phyloP scores from a whole-genome alignment of 2,797 vertebrate genomes.

The Sebastes elongatus region DNA sequence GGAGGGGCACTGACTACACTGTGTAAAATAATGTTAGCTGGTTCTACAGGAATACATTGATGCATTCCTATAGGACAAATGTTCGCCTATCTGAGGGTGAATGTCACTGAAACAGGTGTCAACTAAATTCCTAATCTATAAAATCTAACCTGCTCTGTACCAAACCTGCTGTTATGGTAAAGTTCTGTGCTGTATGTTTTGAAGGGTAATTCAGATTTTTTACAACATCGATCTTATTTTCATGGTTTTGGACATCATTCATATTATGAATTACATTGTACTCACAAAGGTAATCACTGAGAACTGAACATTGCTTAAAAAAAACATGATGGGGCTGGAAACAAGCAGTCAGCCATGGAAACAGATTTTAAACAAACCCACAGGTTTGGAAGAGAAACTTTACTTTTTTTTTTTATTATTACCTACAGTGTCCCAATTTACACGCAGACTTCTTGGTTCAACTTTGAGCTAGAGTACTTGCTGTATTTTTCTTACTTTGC shows the following conservation, averaged over 20 bases:
- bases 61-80: not conserved
- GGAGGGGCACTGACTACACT: not conserved
- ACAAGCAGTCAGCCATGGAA: not conserved
- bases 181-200: not conserved
- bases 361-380: not conserved
- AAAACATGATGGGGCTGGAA: not conserved
- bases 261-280: not conserved
- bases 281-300: not conserved
- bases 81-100: not conserved
- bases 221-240: not conserved
- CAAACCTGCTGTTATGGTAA: not conserved
- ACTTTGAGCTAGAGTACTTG: not conserved
- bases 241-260: not conserved
- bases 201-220: not conserved
- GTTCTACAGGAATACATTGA: not conserved
- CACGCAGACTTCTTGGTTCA: not conserved
- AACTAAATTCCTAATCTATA: conserved; percentile 11
- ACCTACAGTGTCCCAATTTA: not conserved
- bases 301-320: not conserved
- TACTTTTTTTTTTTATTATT: not conserved
- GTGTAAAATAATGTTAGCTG: conserved; percentile 1
- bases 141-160: not conserved
- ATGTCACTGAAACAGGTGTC: not conserved
- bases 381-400: not conserved
- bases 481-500: not conserved